Percentiles rank a stretch among this genome's conserved stretches.
Conservation (phyloP, 1,140 invertebrate genomes). For the Scaptodrosophila lebanonensis region DNA sequence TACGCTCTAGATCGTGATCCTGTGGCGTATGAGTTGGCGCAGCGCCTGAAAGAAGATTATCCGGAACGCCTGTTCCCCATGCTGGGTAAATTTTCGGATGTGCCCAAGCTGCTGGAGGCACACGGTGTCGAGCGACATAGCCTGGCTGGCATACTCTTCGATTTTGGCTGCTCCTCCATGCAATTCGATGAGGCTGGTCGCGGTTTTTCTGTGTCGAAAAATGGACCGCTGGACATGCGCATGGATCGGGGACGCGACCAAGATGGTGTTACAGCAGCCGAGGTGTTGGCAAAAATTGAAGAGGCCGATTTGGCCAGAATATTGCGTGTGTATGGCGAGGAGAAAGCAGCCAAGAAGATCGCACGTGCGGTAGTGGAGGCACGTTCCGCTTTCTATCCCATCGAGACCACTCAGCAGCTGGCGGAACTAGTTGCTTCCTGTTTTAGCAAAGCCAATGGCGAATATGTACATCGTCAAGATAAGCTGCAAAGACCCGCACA, state of each 20-base stretch:
- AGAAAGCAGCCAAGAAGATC: slow-evolving; percentile 91
- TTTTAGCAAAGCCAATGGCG: slow-evolving; percentile 77
- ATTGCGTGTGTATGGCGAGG: slow-evolving; percentile 94
- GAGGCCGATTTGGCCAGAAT: slow-evolving; percentile 89
- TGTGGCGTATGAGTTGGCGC: slow-evolving; percentile 83
- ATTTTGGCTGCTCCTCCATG: slow-evolving; percentile 97
- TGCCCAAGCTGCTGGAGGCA: slow-evolving; percentile 83
- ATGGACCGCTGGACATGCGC: slow-evolving; percentile 96
- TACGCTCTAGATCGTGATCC: slow-evolving; percentile 94
- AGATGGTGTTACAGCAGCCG: slow-evolving; percentile 86
- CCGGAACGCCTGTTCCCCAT: slow-evolving; percentile 86
- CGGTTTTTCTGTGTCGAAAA: slow-evolving; percentile 90
- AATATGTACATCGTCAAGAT: slow-evolving; percentile 80
- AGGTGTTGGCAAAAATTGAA: slow-evolving; percentile 88
- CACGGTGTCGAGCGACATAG: slow-evolving; percentile 81
- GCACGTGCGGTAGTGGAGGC: slow-evolving; percentile 92
- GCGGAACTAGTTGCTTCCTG: slow-evolving; percentile 86
- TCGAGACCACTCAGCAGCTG: slow-evolving; percentile 90
- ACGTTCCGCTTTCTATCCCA: slow-evolving; percentile 87
- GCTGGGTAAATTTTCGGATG: slow-evolving; percentile 91
- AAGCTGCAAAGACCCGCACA: slow-evolving; percentile 87
- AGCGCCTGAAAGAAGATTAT: slow-evolving; percentile 81
- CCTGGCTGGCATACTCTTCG: slow-evolving; percentile 93
- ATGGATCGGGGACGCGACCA: slow-evolving; percentile 90
- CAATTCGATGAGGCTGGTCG: slow-evolving; percentile 89